A percentile compares a stretch with the other conserved stretches of the same genome.
phyloP scores from a whole-genome alignment of 2,113 vertebrate genomes.

The Candoia aspera region DNA sequence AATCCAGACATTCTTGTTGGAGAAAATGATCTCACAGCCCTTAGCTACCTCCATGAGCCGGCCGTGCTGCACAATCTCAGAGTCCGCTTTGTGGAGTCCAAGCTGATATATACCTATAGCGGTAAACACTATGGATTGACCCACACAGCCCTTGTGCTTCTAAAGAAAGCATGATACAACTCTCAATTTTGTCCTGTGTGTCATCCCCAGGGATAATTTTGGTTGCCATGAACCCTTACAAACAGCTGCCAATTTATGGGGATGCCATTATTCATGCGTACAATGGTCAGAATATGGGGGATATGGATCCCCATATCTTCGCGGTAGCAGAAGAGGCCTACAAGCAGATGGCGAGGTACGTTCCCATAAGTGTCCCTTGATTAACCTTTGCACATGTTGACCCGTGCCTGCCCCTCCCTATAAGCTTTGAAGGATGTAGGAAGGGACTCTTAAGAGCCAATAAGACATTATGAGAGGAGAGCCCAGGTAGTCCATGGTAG shows the following conservation, averaged over 20 bases:
- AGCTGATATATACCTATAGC: conserved; percentile 97
- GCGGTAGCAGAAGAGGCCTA: conserved; percentile 98
- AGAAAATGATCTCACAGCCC: conserved; percentile 97
- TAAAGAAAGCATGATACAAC: neutral
- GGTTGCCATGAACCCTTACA: conserved; percentile 97
- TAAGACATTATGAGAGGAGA: neutral
- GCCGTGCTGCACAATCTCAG: conserved; percentile 94
- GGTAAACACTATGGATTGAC: conserved; percentile 72
- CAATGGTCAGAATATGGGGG: conserved; percentile 95
- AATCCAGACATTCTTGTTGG: conserved; percentile 98
- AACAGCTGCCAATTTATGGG: conserved; percentile 90
- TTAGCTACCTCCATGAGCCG: conserved; percentile 96
- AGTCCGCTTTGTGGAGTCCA: conserved; percentile 93
- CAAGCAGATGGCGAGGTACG: conserved; percentile 97
- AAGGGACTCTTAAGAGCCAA: neutral
- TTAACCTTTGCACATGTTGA: neutral
- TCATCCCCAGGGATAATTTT: conserved; percentile 89
- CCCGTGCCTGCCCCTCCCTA: neutral
- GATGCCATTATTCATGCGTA: conserved; percentile 97
- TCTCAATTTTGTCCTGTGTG: neutral
- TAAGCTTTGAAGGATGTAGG: neutral
- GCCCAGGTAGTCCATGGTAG: too few relatives aligned
- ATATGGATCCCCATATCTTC: conserved; percentile 99
- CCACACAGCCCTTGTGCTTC: neutral
- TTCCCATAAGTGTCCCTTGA: conserved; percentile 4